These are phyloP conservation scores for Speoplatyrhinus poulsoni DNA, from an alignment of 2,113 vertebrate species.

Conservation along the genomic window DNA sequence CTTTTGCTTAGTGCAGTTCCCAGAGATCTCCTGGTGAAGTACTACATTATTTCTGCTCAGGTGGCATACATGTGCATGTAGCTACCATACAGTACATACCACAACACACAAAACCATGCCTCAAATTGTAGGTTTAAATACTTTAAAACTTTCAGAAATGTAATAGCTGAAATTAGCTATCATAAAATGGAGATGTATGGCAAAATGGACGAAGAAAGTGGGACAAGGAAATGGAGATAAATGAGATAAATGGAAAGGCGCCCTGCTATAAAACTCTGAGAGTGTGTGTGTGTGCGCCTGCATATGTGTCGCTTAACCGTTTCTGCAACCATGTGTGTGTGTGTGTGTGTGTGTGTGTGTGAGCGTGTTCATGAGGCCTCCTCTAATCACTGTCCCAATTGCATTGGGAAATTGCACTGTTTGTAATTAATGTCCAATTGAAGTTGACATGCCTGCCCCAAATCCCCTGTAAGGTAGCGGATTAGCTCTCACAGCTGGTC, in stretches of 20 bases:
- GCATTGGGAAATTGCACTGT: constrained; percentile 63
- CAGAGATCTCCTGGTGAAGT: too few species aligned
- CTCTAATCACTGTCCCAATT: constrained; percentile 40
- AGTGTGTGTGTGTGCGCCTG: neutral
- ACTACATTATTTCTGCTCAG: too few species aligned
- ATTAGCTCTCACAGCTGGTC: constrained; percentile 74
- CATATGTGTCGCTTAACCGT: too few species aligned
- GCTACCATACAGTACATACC: too few species aligned
- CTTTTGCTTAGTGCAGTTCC: too few species aligned
- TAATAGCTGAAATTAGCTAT: too few species aligned
- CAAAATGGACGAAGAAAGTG: neutral
- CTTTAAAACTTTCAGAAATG: too few species aligned
- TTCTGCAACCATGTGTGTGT: neutral
- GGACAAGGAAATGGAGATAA: neutral
- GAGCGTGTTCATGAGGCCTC: constrained; percentile 1
- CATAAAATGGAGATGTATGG: neutral
- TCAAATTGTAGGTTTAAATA: too few species aligned
- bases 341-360: neutral
- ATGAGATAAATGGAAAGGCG: neutral
- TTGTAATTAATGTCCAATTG: constrained; percentile 77
- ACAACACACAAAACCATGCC: too few species aligned
- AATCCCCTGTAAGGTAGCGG: constrained; percentile 69
- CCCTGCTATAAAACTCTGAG: neutral
- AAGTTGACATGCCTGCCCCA: constrained; percentile 59
- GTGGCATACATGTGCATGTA: too few species aligned